These are phyloP conservation scores for Ammospiza maritima DNA, from an alignment of 2,797 vertebrate genomes.

Conservation along the genomic window DNA sequence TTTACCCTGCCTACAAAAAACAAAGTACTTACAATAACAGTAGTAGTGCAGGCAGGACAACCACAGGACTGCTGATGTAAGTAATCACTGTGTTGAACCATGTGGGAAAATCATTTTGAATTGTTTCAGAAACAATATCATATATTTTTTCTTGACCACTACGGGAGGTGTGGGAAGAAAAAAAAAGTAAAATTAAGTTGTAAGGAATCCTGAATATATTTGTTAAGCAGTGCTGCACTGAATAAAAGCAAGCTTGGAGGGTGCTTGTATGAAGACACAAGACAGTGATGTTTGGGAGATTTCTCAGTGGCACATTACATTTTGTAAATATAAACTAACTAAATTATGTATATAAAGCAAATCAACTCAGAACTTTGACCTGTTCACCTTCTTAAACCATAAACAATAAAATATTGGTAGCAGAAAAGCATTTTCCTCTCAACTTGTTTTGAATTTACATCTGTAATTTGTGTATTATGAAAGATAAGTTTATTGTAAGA, in stretches of 20 bases:
- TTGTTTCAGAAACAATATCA: conserved; percentile 94
- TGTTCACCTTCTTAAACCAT: background rate
- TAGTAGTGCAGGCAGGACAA: conserved; percentile 89
- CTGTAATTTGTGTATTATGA: background rate
- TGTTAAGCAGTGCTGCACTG: background rate
- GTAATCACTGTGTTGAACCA: conserved; percentile 91
- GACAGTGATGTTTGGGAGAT: background rate
- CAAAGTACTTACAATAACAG: conserved; percentile 90
- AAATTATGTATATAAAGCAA: background rate
- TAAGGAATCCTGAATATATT: background rate
- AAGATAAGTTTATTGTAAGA: background rate
- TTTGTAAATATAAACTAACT: background rate
- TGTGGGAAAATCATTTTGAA: conserved; percentile 87
- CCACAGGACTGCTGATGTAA: conserved; percentile 93
- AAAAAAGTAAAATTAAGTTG: background rate
- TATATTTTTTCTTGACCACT: conserved; percentile 98
- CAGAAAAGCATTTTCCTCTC: background rate
- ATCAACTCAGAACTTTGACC: background rate
- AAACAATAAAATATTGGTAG: background rate
- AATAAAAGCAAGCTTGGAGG: background rate
- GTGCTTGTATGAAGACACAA: background rate
- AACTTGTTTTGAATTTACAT: background rate
- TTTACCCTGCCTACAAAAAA: background rate
- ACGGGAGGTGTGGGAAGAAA: background rate
- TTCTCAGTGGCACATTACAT: background rate